A percentile compares a stretch with the other conserved stretches of the same genome.
These are phyloP conservation scores for Caenorhabditis afra DNA, from an alignment of 2,888 invertebrate species.

Conservation along the genomic window DNA sequence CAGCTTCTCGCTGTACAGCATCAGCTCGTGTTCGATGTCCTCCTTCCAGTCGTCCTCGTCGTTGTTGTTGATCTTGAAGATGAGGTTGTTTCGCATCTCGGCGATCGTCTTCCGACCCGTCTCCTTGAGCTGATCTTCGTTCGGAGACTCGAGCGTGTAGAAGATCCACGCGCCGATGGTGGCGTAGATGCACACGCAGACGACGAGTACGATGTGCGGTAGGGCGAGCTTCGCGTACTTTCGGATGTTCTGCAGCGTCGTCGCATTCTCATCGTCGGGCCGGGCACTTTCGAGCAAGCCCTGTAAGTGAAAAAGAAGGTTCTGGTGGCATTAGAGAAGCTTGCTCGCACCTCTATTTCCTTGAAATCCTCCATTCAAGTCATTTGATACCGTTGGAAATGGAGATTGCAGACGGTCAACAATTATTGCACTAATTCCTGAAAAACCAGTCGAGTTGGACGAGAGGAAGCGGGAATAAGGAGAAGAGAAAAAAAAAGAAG, in stretches of 20 bases:
- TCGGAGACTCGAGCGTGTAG: slow-evolving; percentile 79
- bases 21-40: slow-evolving; percentile 69
- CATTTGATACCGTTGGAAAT: slow-evolving; percentile 44
- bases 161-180: slow-evolving; percentile 79
- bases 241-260: slow-evolving; percentile 47
- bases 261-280: slow-evolving; percentile 44
- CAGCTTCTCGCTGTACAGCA: slow-evolving; percentile 74
- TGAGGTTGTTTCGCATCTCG: slow-evolving; percentile 68
- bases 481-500: slow-evolving; percentile 7
- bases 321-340: background rate
- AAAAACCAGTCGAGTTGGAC: background rate
- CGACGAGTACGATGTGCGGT: slow-evolving; percentile 80
- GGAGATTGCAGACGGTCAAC: slow-evolving; percentile 1
- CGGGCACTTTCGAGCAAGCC: slow-evolving; percentile 60
- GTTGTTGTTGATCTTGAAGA: slow-evolving; percentile 64
- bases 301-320: slow-evolving; percentile 22
- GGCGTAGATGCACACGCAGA: slow-evolving; percentile 79
- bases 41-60: slow-evolving; percentile 68
- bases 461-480: slow-evolving; percentile 17
- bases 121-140: slow-evolving; percentile 73
- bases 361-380: slow-evolving; percentile 71
- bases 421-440: slow-evolving; percentile 21
- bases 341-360: slow-evolving; percentile 63
- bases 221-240: slow-evolving; percentile 77
- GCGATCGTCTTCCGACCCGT: slow-evolving; percentile 70